Evolutionary conservation across 2,113 vertebrate species (phyloP).

Genomic region (Castor canadensis): DNA sequence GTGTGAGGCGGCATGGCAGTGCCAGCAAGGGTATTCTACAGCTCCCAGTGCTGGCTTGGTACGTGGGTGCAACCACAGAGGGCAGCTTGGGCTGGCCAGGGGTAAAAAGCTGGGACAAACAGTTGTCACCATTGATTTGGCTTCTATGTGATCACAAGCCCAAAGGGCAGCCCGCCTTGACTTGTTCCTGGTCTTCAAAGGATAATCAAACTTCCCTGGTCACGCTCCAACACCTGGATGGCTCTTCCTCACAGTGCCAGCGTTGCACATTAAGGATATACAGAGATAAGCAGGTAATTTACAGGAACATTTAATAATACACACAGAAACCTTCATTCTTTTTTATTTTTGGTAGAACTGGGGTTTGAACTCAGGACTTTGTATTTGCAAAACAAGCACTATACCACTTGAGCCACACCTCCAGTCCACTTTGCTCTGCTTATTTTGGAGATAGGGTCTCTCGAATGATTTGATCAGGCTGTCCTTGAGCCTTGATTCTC

Average conservation of each 20-base stretch:
- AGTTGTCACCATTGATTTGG: neutral
- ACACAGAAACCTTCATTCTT: neutral
- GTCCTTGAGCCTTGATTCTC: neutral
- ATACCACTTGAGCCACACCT: too few relatives aligned
- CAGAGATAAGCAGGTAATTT: neutral
- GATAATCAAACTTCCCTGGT: neutral
- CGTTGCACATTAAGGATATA: neutral
- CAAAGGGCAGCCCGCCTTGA: neutral
- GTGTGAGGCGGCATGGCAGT: neutral
- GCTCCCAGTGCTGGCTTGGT: neutral
- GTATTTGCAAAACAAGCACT: too few relatives aligned
- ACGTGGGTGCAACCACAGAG: accelerated
- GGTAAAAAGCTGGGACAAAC: neutral
- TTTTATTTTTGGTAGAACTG: neutral
- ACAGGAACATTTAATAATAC: neutral
- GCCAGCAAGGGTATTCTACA: neutral
- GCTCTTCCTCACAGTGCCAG: too few relatives aligned
- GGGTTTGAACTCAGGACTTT: too few relatives aligned
- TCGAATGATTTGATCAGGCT: neutral
- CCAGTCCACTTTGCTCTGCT: too few relatives aligned
- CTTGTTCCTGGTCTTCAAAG: neutral
- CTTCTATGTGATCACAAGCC: neutral
- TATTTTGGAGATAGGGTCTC: too few relatives aligned
- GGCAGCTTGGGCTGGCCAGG: neutral
- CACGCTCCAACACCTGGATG: neutral